phyloP scores from a whole-genome alignment of 1,140 invertebrate species.

The Bombus cullumanus region DNA sequence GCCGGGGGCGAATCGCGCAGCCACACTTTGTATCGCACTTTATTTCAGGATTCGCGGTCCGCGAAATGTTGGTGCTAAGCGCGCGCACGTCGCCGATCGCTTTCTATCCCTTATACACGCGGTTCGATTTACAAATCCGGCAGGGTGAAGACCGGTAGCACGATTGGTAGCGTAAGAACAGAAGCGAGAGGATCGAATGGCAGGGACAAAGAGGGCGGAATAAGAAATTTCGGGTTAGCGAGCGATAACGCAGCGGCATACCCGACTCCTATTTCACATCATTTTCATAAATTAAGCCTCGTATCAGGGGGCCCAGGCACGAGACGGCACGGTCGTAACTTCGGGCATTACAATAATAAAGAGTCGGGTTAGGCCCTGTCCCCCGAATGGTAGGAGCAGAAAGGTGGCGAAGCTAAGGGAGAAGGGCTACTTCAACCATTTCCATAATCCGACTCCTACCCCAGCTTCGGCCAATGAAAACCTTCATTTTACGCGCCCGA shows the following conservation, averaged over 20 bases:
- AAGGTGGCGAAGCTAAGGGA: conserved; percentile 42
- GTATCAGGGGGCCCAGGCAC: conserved; percentile 66
- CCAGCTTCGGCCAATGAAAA: conserved; percentile 73
- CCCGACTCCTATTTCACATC: conserved; percentile 71
- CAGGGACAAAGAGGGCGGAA: not conserved
- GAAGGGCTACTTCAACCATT: conserved; percentile 68
- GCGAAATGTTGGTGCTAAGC: not conserved
- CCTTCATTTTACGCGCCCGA: conserved; percentile 70
- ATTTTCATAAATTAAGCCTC: conserved; percentile 75
- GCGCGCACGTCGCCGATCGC: not conserved
- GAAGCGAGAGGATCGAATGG: not conserved
- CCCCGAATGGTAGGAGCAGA: not conserved
- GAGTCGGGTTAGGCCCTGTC: conserved; percentile 72
- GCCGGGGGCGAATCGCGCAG: not conserved
- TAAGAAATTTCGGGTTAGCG: conserved; percentile 59
- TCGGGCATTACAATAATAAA: conserved; percentile 81
- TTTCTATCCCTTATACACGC: not conserved
- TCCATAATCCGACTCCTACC: conserved; percentile 76
- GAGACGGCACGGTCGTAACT: conserved; percentile 73
- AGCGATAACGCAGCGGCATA: conserved; percentile 57
- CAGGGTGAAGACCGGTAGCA: conserved; percentile 56
- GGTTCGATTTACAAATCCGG: conserved; percentile 47
- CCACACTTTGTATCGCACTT: conserved; percentile 31
- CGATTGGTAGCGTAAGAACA: conserved; percentile 11
- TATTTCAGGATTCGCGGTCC: conserved; percentile 47